Evolutionary conservation across 2,797 vertebrate species (phyloP).

Genomic region (Sibirionetta formosa): DNA sequence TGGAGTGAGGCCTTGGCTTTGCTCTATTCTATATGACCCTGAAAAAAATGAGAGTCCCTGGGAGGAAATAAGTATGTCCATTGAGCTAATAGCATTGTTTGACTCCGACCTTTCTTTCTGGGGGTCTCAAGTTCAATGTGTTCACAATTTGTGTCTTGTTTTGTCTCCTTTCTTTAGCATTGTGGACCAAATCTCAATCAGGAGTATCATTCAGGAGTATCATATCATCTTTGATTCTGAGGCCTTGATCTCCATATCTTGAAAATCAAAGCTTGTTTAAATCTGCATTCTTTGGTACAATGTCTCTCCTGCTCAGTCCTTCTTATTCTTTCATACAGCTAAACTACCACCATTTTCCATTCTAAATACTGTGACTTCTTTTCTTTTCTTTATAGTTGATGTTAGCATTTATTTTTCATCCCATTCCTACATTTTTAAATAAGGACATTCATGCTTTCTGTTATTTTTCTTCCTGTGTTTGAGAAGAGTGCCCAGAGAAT

Average conservation of each 20-base stretch:
- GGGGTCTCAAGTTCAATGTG: neutral
- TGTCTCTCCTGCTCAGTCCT: neutral
- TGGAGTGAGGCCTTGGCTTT: neutral
- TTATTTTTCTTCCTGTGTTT: neutral
- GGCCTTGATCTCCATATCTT: neutral
- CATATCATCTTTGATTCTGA: neutral
- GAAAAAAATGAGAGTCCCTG: neutral
- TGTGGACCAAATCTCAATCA: neutral
- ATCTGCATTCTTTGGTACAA: neutral
- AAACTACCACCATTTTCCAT: neutral
- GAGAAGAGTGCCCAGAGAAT: neutral
- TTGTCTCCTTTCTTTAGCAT: neutral
- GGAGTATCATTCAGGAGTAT: neutral
- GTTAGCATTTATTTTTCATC: neutral
- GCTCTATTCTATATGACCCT: neutral
- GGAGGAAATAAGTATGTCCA: neutral
- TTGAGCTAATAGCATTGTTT: neutral
- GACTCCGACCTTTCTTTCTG: neutral
- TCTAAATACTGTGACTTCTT: neutral
- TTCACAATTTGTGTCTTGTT: neutral
- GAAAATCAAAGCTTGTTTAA: neutral
- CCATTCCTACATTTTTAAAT: neutral
- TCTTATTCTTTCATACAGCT: neutral
- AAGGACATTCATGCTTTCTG: neutral
- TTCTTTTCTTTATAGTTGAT: neutral